Evolutionary conservation across 2,113 vertebrate genomes (phyloP).

Genomic region (Neolamprologus longior): DNA sequence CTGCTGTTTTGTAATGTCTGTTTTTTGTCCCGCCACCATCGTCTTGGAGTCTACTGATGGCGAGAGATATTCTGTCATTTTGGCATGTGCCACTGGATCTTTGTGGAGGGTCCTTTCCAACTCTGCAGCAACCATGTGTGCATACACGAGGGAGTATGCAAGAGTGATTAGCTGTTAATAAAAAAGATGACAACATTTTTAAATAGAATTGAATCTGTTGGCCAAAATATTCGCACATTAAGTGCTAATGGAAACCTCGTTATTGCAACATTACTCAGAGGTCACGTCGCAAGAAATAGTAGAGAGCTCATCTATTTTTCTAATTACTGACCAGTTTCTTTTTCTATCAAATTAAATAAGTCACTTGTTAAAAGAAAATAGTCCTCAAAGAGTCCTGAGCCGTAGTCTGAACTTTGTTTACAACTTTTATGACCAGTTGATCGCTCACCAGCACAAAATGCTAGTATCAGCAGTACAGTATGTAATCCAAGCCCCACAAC

Average conservation of each 20-base stretch:
- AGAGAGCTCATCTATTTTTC: neutral
- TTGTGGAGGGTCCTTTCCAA: constrained; percentile 16
- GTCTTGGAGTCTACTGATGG: constrained; percentile 2
- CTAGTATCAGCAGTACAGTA: constrained; percentile 48
- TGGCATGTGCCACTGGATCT: constrained; percentile 48
- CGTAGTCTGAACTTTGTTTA: neutral
- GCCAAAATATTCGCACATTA: neutral
- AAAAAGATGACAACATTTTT: constrained; percentile 2
- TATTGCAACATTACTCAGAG: neutral
- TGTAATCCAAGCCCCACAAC: constrained; percentile 37
- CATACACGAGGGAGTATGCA: neutral
- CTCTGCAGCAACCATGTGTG: neutral
- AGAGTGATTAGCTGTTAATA: neutral
- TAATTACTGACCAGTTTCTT: neutral
- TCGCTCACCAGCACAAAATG: constrained; percentile 1
- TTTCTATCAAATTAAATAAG: neutral
- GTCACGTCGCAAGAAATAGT: neutral
- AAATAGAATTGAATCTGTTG: neutral
- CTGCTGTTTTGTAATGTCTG: neutral
- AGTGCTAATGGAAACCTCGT: neutral
- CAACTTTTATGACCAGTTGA: neutral
- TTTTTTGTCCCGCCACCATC: constrained; percentile 2
- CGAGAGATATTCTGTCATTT: constrained; percentile 34
- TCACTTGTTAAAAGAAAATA: neutral
- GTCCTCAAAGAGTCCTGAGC: neutral